Conservation (phyloP, 2,113 vertebrate genomes). For the Muntiacus muntjak region DNA sequence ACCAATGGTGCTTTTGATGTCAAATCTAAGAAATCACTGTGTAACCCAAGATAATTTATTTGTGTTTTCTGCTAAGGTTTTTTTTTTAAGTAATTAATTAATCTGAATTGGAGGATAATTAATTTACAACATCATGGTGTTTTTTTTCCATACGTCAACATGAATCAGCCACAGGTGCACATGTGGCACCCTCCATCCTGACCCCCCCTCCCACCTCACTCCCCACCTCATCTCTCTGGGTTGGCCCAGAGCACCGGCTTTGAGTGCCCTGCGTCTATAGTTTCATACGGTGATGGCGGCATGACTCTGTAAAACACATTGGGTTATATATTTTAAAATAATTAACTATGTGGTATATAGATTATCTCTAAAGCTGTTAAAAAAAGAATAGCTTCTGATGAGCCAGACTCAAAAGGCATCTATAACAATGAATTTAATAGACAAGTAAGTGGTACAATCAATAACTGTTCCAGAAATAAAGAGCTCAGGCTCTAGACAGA, state of each 20-base stretch:
- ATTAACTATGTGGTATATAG: neutral
- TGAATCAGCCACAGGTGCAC: neutral
- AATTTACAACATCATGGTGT: neutral
- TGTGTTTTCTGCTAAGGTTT: neutral
- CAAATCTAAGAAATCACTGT: neutral
- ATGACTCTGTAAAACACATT: neutral
- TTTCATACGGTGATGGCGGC: neutral
- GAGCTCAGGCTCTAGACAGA: neutral
- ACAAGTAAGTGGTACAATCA: neutral
- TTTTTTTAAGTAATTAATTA: neutral
- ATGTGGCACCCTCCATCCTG: neutral
- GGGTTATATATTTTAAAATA: neutral
- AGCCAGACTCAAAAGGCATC: neutral
- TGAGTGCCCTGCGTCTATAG: neutral
- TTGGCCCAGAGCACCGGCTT: neutral
- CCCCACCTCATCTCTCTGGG: neutral
- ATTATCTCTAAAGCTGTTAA: neutral
- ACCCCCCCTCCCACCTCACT: neutral
- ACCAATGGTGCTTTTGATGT: neutral
- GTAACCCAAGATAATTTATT: neutral
- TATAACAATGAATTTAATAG: neutral
- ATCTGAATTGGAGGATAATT: neutral
- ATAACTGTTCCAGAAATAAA: neutral
- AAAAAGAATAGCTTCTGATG: neutral
- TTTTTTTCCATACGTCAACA: neutral